These are phyloP conservation scores for Catharus bicknelli DNA, from an alignment of 2,113 vertebrate genomes.

Conservation along the genomic window DNA sequence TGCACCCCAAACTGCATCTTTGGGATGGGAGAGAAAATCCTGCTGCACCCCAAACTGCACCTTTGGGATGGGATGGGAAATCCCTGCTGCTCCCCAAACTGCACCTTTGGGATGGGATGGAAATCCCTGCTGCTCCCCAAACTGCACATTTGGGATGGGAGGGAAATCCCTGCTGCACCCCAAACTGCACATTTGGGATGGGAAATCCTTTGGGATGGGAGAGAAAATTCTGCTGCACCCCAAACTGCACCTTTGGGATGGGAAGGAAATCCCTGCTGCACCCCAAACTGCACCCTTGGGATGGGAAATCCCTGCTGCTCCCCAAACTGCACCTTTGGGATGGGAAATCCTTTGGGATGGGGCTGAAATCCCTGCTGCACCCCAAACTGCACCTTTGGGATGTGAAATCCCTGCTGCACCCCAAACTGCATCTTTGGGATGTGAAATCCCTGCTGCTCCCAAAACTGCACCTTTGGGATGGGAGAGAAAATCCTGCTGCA, in stretches of 20 bases:
- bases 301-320: no score
- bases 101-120: not conserved
- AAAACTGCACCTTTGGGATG: not conserved
- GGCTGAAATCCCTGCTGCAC: no score
- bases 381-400: not conserved
- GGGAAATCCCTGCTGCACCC: not conserved
- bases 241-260: not conserved
- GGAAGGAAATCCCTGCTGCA: no score
- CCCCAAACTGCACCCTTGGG: no score
- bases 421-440: not conserved
- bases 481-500: no score
- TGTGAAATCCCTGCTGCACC: not conserved
- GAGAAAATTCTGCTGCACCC: not conserved
- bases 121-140: not conserved
- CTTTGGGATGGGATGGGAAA: no score
- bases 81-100: no score
- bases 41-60: no score
- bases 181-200: not conserved
- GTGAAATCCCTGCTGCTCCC: not conserved
- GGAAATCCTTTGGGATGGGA: no score
- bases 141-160: not conserved
- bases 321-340: no score
- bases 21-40: not conserved
- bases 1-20: not conserved
- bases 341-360: no score